phyloP scores from a whole-genome alignment of 2,113 vertebrate species.

The Larimichthys crocea region DNA sequence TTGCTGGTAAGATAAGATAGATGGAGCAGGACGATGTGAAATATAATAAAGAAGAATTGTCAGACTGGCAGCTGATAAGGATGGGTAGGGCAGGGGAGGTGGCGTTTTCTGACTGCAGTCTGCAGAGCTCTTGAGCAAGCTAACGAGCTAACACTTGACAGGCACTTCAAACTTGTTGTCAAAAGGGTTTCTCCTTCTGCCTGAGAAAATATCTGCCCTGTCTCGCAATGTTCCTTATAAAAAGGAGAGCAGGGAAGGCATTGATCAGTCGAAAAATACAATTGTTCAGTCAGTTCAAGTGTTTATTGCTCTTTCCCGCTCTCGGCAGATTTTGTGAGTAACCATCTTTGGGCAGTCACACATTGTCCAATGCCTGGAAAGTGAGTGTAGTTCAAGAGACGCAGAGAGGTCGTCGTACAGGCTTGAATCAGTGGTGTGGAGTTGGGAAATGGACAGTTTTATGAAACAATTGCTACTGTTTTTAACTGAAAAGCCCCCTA shows the following conservation, averaged over 20 bases:
- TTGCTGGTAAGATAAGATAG: neutral
- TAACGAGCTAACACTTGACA: conserved; percentile 27
- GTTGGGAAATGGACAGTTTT: conserved; percentile 11
- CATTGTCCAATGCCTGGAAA: conserved; percentile 13
- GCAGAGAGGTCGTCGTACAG: neutral
- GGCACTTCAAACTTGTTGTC: conserved; percentile 36
- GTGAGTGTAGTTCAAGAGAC: conserved; percentile 25
- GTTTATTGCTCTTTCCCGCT: conserved; percentile 28
- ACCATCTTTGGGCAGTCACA: conserved; percentile 3
- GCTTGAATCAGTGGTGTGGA: neutral
- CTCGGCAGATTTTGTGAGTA: conserved; percentile 11
- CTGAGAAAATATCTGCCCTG: neutral
- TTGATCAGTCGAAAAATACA: conserved; percentile 9
- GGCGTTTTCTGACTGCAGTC: neutral
- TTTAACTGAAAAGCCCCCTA: conserved; percentile 4
- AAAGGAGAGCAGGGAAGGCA: neutral
- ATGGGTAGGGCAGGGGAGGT: neutral
- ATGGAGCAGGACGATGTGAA: neutral
- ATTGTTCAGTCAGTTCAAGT: conserved; percentile 13
- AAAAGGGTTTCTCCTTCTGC: neutral
- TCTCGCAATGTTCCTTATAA: conserved; percentile 7
- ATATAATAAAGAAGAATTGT: neutral
- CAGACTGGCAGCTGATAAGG: conserved; percentile 23
- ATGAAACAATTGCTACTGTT: conserved; percentile 20
- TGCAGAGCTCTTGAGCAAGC: conserved; percentile 16